Evolutionary conservation across 2,113 vertebrate species (phyloP).

Genomic region (Podiceps cristatus): DNA sequence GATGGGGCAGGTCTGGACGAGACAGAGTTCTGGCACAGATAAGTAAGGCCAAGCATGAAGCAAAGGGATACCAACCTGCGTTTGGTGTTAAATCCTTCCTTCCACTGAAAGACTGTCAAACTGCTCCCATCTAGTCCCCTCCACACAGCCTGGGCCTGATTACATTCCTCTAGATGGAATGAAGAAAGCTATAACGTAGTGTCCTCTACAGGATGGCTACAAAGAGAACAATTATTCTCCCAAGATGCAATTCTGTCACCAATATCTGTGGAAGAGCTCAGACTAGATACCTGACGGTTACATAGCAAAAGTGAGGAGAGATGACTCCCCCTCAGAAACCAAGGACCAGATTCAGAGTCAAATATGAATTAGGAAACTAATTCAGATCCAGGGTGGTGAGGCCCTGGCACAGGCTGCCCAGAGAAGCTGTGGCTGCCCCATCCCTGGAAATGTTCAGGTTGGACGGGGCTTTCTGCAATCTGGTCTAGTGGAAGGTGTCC

Average conservation of each 20-base stretch:
- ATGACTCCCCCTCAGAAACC: too few species aligned
- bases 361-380: too few species aligned
- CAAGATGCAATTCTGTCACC: not conserved
- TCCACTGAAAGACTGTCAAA: not conserved
- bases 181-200: not conserved
- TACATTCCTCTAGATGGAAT: not conserved
- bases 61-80: not conserved
- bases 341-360: too few species aligned
- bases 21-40: not conserved
- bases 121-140: not conserved
- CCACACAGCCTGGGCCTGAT: not conserved
- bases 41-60: not conserved
- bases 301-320: not conserved
- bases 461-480: too few species aligned
- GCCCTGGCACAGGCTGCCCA: too few species aligned
- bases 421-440: too few species aligned
- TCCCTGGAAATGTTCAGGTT: too few species aligned
- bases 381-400: too few species aligned
- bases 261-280: not conserved
- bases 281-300: not conserved
- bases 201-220: not conserved
- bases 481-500: too few species aligned
- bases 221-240: not conserved
- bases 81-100: not conserved
- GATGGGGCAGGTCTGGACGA: not conserved